Evolutionary conservation across 2,797 vertebrate species (phyloP).

Genomic region (Manis crassicaudata): DNA sequence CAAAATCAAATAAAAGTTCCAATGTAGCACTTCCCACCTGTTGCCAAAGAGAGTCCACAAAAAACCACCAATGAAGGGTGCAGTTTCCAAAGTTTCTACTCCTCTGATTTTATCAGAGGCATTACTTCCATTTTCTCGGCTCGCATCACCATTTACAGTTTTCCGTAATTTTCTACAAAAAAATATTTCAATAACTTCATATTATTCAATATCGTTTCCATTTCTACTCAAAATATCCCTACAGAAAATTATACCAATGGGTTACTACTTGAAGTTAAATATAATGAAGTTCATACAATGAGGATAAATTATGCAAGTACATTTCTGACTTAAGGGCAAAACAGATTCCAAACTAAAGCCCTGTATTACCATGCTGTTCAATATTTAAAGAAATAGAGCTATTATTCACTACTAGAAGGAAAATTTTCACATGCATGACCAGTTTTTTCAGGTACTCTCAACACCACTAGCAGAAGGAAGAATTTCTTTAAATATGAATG

Average conservation of each 20-base stretch:
- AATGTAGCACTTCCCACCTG: slow-evolving; percentile 78
- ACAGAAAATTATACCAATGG: slow-evolving; percentile 1
- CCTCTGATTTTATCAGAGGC: slow-evolving; percentile 80
- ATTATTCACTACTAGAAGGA: not conserved
- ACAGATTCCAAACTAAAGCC: not conserved
- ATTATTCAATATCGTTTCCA: slow-evolving; percentile 52
- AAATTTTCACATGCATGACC: not conserved
- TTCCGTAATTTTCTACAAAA: slow-evolving; percentile 86
- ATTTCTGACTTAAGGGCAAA: slow-evolving; percentile 24
- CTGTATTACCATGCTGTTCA: not conserved
- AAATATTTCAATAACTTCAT: slow-evolving; percentile 22
- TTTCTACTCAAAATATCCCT: slow-evolving; percentile 21
- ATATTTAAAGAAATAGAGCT: not conserved
- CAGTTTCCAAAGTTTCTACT: slow-evolving; percentile 77
- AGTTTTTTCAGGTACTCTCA: not conserved
- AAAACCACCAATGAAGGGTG: slow-evolving; percentile 61
- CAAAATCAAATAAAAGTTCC: slow-evolving; percentile 7
- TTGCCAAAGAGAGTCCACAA: slow-evolving; percentile 81
- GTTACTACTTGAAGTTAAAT: slow-evolving; percentile 10
- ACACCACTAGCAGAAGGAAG: not conserved
- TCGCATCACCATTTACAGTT: slow-evolving; percentile 82
- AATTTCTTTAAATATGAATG: not conserved
- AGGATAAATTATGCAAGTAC: not conserved
- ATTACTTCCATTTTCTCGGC: slow-evolving; percentile 74
- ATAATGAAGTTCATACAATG: not conserved